Percentiles rank a stretch among this genome's conserved stretches.
These are phyloP conservation scores for Virgularia gustaviana DNA, from an alignment of 92 coral and sea anemone genomes.

Conservation along the genomic window DNA sequence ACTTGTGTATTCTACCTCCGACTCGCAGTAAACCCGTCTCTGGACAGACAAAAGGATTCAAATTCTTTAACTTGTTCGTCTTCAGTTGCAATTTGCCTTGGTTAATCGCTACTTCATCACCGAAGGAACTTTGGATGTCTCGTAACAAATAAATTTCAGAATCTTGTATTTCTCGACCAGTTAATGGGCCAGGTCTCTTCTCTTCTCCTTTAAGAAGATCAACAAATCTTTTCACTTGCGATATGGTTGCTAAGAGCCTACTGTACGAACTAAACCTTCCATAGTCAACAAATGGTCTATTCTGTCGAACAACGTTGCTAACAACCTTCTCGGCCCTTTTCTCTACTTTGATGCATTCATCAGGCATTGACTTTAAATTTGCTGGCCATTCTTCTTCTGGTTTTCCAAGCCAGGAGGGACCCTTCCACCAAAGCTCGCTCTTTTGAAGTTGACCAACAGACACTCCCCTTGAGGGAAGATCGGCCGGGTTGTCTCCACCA, in stretches of 20 bases:
- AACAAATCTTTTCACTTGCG: neutral
- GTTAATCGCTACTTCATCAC: neutral
- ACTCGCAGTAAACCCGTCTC: neutral
- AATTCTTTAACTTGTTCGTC: too few species aligned
- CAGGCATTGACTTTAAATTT: slow-evolving; percentile 25
- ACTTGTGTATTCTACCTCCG: neutral
- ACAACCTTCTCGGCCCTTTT: slow-evolving; percentile 16
- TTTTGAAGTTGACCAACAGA: neutral
- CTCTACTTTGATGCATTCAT: slow-evolving; percentile 1
- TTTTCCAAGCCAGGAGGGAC: slow-evolving; percentile 34
- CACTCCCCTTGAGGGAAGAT: neutral
- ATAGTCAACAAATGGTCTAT: slow-evolving; percentile 12
- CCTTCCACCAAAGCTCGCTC: neutral
- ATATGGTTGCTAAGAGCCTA: slow-evolving; percentile 4
- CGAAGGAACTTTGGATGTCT: neutral
- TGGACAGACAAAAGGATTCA: too few species aligned
- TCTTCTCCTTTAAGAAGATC: neutral
- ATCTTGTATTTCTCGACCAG: neutral
- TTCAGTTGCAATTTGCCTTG: neutral
- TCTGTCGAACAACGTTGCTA: slow-evolving; percentile 34
- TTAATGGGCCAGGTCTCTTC: neutral
- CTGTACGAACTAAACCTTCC: neutral
- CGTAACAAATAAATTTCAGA: neutral
- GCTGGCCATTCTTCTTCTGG: slow-evolving; percentile 28
- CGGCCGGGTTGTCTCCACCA: neutral